Base-by-base conservation (phyloP, 2,113 vertebrate genomes). In the Oncorhynchus mykiss region DNA sequence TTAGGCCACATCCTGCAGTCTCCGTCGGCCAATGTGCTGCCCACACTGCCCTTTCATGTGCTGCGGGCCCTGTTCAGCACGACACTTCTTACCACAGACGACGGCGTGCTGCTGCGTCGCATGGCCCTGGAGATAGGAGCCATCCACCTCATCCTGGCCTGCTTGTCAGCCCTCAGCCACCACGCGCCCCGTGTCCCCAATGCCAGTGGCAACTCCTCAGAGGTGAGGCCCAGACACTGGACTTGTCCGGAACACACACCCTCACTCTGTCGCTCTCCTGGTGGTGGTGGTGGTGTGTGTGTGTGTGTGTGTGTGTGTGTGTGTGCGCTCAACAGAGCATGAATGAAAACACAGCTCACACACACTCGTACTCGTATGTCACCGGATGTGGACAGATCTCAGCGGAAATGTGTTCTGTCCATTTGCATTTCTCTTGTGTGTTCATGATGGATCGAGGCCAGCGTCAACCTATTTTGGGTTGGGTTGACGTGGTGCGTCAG, bases 111-210 rank as follows among this genome's bases (percentile, higher is more conserved):
- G 59, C 95, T 99, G 0, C 90, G 97, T 14, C 92, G 97, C 14
- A 99, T 99, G 97, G 98, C 98, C 0, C 89, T 99, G 78, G 98
- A 99, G 91, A 99, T 99, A 3, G 98, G 98, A 0, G 98, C 97
- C 8, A 90, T 99, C 62, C 98, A 99, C 83, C 96, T 99, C 11
- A 98, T 99, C 85, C 93, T 99, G 82, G 97, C 97, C 69, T 99
- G 98, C 78, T 91, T 99, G n/a, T 99, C 97, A 4, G 98, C 97
- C 67, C 94, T 99, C 22, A 99, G 97, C 88, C 98, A 99, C 84
- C 98, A 99, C 1, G 97, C 97, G 0, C 97, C 98, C 0, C 92
- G 97, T 71, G 95, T 98, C 77, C 96, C 97, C 89, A 97, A 91
- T 66, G 93, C 95, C 1, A 95, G 76, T 78, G 86, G 92, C 87